Conservation (phyloP, 2,888 invertebrate species). For the Thera obeliscata region DNA sequence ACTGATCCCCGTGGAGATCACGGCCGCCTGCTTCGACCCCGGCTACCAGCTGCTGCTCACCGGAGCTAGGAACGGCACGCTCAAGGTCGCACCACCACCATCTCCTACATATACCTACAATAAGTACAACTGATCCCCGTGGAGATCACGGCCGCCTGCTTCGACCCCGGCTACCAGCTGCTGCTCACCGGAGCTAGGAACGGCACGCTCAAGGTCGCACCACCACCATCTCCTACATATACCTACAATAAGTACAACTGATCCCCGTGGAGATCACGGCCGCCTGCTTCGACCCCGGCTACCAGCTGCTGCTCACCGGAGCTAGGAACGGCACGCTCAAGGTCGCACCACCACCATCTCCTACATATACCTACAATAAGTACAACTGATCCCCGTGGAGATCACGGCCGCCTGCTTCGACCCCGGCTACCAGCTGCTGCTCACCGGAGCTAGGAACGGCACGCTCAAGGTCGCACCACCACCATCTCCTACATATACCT, state of each 20-base stretch:
- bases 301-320: slow-evolving; percentile 90
- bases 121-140: slow-evolving; percentile 85
- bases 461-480: slow-evolving; percentile 83
- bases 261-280: slow-evolving; percentile 90
- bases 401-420: slow-evolving; percentile 92
- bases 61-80: slow-evolving; percentile 90
- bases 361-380: no score
- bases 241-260: no score
- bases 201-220: slow-evolving; percentile 87
- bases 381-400: slow-evolving; percentile 87
- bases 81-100: slow-evolving; percentile 77
- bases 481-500: no score
- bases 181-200: slow-evolving; percentile 91
- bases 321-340: slow-evolving; percentile 91
- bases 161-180: slow-evolving; percentile 89
- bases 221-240: no score
- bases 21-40: slow-evolving; percentile 90
- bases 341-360: slow-evolving; percentile 48
- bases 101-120: no score
- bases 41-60: slow-evolving; percentile 89
- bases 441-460: slow-evolving; percentile 92
- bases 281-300: slow-evolving; percentile 89
- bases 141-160: slow-evolving; percentile 91
- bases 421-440: slow-evolving; percentile 87
- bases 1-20: slow-evolving; percentile 88